Evolutionary conservation across 2,888 invertebrate species (phyloP), one percentile per base, ranked within the genome.

Genomic region (Syrphus vitripennis): DNA sequence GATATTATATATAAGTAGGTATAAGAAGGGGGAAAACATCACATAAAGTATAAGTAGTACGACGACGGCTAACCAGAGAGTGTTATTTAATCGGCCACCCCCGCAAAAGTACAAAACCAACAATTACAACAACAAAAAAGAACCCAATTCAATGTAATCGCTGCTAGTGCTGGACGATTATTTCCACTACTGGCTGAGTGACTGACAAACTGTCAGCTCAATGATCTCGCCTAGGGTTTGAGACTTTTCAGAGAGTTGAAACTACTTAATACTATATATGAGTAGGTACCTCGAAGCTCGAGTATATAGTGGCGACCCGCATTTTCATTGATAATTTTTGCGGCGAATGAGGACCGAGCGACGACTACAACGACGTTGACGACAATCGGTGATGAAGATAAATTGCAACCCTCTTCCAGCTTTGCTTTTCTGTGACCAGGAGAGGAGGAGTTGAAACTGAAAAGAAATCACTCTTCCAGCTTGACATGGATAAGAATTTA

Each of bases 21-120:
- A 29, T 10, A 31, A 29, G 61, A 69, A 53, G 48, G 61, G 71
- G 77, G 29, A 42, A 26, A 37, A 48, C 65, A 69, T 61, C 42
- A 71, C 67, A 72, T n/a, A 55, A 14, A 31, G 2, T n/a, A 9
- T 24, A 24, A 6, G 5, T 6, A 14, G 7, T n/a, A 26, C 26
- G 9, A 61, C 48, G 45, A 45, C 29, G 31, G 12, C 34, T 3
- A 63, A 42, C 40, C 59, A 57, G 69, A 76, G 84, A 74, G 77
- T 81, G 82, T 82, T 86, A 72, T 63, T 86, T 86, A 86, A 86
- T 82, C 86, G 82, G 57, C 86, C 82, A 86, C 86, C 86, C 86
- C 86, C 86, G 82, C 82, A 86, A 40, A 50, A 74, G 79, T 29
- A 77, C 16, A 77, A 63, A 79, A 55, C 1, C 26, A 45, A 50